Conservation (phyloP, 2,113 vertebrate genomes). For the Salvator merianae region DNA sequence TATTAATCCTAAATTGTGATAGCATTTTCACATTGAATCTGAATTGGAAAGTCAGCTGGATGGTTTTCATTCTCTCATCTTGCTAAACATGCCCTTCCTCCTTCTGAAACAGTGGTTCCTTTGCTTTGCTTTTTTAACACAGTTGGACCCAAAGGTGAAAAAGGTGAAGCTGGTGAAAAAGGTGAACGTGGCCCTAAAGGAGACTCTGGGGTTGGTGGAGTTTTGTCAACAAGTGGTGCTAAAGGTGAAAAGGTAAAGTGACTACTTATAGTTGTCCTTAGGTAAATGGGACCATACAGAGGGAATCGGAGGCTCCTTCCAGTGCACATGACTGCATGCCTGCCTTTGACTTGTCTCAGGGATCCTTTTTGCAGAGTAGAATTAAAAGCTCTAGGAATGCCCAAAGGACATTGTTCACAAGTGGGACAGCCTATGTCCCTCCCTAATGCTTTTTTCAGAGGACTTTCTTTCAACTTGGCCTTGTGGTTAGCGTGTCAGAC, state of each 20-base stretch:
- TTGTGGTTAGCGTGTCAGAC: too few relatives aligned
- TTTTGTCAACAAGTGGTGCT: constrained; percentile 44
- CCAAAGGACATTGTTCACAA: too few relatives aligned
- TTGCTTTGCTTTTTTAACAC: neutral
- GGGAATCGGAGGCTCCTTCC: too few relatives aligned
- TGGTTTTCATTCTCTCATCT: neutral
- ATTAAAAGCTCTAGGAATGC: too few relatives aligned
- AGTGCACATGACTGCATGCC: too few relatives aligned
- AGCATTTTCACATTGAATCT: neutral
- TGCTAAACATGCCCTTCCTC: neutral
- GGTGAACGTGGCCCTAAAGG: constrained; percentile 80
- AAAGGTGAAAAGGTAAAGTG: constrained; percentile 81
- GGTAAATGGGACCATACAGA: too few relatives aligned
- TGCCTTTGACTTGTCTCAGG: too few relatives aligned
- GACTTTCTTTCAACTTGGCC: too few relatives aligned
- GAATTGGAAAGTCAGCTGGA: neutral
- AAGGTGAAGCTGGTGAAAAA: constrained; percentile 77
- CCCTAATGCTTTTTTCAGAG: too few relatives aligned
- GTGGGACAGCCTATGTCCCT: too few relatives aligned
- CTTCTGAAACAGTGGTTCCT: neutral
- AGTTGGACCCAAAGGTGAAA: constrained; percentile 69
- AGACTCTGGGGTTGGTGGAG: constrained; percentile 63
- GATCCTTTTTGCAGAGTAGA: too few relatives aligned
- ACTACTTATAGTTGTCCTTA: neutral
- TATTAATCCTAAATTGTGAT: neutral